These are phyloP conservation scores for Synaphobranchus kaupii DNA, from an alignment of 2,797 vertebrate genomes.

Conservation along the genomic window DNA sequence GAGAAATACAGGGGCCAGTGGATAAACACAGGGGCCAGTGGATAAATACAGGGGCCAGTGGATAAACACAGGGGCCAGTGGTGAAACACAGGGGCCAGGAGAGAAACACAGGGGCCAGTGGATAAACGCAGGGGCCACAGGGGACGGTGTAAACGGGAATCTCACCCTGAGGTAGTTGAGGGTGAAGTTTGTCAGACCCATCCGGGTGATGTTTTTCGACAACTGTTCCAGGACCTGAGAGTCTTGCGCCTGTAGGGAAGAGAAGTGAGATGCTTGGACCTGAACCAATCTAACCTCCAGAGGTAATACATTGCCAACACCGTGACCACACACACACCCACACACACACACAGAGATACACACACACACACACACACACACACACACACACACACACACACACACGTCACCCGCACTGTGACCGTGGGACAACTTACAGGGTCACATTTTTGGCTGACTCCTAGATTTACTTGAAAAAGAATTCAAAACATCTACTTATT, in stretches of 20 bases:
- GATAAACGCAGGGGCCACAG: too few species aligned
- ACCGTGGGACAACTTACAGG: not conserved
- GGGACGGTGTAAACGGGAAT: not conserved
- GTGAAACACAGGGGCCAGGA: not conserved
- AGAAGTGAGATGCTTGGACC: conserved; percentile 31
- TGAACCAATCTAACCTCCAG: not conserved
- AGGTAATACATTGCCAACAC: not conserved
- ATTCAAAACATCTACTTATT: too few species aligned
- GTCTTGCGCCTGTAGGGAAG: conserved; percentile 90
- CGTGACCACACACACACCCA: too few species aligned
- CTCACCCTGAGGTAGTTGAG: conserved; percentile 99
- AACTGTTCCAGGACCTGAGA: conserved; percentile 99
- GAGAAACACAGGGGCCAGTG: too few species aligned
- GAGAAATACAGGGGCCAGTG: too few species aligned
- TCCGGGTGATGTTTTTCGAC: conserved; percentile 99
- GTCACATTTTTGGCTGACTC: not conserved
- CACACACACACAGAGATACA: too few species aligned
- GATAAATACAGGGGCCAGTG: not conserved
- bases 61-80: not conserved
- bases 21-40: too few species aligned
- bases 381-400: too few species aligned
- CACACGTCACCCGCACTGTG: not conserved
- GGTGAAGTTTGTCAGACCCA: conserved; percentile 99
- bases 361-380: too few species aligned
- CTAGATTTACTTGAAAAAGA: not conserved